These are phyloP conservation scores for Cepaea nemoralis DNA, from an alignment of 1,140 invertebrate genomes.

Conservation along the genomic window DNA sequence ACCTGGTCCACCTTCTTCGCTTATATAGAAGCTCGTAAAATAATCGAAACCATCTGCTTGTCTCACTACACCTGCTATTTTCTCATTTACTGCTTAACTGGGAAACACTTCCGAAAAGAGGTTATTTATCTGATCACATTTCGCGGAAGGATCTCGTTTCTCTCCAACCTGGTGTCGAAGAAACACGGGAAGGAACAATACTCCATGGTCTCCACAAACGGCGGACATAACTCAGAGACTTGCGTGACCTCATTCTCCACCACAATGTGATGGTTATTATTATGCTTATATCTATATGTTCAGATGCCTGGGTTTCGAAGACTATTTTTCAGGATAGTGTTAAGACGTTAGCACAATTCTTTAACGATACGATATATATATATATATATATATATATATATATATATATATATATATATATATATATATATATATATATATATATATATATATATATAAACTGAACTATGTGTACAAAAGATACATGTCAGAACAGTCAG, in stretches of 20 bases:
- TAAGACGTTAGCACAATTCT: too few relatives aligned
- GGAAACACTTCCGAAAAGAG: slow-evolving; percentile 62
- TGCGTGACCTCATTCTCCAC: slow-evolving; percentile 44
- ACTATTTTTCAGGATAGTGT: too few relatives aligned
- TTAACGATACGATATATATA: too few relatives aligned
- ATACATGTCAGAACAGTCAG: too few relatives aligned
- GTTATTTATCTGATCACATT: slow-evolving; percentile 47
- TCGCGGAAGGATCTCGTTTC: slow-evolving; percentile 34
- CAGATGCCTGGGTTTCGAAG: too few relatives aligned
- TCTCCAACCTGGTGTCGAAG: slow-evolving; percentile 7
- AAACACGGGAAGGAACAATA: slow-evolving; percentile 43
- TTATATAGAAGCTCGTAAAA: slow-evolving; percentile 53
- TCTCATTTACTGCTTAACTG: slow-evolving; percentile 63
- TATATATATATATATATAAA: too few relatives aligned
- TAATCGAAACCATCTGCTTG: slow-evolving; percentile 63
- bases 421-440: too few relatives aligned
- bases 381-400: too few relatives aligned
- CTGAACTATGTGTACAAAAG: too few relatives aligned
- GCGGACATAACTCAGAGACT: slow-evolving; percentile 39
- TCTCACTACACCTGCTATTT: slow-evolving; percentile 67
- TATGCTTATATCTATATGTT: too few relatives aligned
- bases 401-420: too few relatives aligned
- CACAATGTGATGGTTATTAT: slow-evolving; percentile 46
- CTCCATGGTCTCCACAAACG: slow-evolving; percentile 51
- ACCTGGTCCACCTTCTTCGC: slow-evolving; percentile 57